Conservation (phyloP, 2,888 invertebrate genomes). For the Drosophila koepferae region DNA sequence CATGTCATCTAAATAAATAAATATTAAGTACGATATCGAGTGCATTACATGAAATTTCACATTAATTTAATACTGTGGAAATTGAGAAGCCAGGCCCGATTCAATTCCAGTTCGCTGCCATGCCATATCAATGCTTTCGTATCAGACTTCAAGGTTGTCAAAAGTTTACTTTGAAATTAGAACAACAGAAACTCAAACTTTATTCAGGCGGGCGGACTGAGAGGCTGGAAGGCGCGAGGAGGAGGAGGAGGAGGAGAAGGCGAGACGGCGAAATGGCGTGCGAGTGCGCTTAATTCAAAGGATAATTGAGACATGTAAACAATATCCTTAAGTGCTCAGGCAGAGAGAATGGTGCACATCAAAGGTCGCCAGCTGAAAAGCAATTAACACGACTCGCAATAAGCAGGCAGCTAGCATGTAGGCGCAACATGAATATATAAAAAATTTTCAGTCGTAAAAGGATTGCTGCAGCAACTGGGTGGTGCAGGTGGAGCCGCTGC, state of each 20-base stretch:
- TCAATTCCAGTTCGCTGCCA: not conserved
- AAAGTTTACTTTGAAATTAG: conserved; percentile 65
- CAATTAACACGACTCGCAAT: conserved; percentile 67
- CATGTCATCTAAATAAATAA: not conserved
- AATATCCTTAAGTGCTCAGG: conserved; percentile 71
- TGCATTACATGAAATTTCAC: conserved; percentile 11
- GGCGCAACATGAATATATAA: conserved; percentile 50
- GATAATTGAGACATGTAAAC: conserved; percentile 79
- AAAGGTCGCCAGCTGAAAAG: conserved; percentile 74
- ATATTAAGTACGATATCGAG: not conserved
- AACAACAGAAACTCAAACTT: conserved; percentile 53
- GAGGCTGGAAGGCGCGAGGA: not conserved
- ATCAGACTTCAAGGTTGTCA: conserved; percentile 45
- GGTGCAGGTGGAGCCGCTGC: not conserved
- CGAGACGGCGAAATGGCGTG: conserved; percentile 34
- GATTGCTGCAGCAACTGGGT: conserved; percentile 27
- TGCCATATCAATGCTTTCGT: conserved; percentile 17
- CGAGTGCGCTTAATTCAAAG: conserved; percentile 60
- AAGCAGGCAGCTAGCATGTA: conserved; percentile 19
- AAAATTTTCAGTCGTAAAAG: conserved; percentile 48
- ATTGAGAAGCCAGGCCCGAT: conserved; percentile 3
- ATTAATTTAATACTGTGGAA: conserved; percentile 23
- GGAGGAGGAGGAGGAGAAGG: not conserved
- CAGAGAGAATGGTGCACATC: conserved; percentile 58
- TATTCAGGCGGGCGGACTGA: not conserved